phyloP scores from a whole-genome alignment of 1,140 invertebrate genomes.

The Trachelipus rathkii region DNA sequence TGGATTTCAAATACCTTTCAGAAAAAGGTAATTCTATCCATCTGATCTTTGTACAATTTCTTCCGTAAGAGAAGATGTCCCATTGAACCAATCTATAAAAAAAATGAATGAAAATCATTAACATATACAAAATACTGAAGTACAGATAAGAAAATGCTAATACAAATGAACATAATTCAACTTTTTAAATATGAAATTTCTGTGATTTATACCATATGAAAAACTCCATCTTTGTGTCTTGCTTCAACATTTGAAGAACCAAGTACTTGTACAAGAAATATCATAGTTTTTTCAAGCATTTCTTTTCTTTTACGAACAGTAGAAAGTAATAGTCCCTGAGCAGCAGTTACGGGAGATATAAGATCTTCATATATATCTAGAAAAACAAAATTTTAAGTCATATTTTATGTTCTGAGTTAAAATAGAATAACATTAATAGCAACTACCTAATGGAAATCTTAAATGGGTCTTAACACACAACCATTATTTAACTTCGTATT shows the following conservation, averaged over 20 bases:
- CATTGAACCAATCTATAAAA: constrained; percentile 69
- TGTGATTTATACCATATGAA: constrained; percentile 73
- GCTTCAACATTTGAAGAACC: constrained; percentile 65
- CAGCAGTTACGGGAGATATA: constrained; percentile 88
- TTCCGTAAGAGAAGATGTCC: constrained; percentile 86
- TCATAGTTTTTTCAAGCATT: constrained; percentile 86
- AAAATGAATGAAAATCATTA: constrained; percentile 21
- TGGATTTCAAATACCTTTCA: too few relatives aligned
- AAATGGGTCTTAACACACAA: too few relatives aligned
- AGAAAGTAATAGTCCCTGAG: constrained; percentile 81
- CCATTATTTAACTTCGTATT: too few relatives aligned
- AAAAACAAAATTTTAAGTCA: background rate
- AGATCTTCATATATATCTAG: constrained; percentile 71
- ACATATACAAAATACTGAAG: too few relatives aligned
- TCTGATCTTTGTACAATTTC: constrained; percentile 86
- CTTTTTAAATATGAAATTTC: too few relatives aligned
- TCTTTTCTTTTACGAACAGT: constrained; percentile 92
- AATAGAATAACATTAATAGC: too few relatives aligned
- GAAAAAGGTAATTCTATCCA: constrained; percentile 93
- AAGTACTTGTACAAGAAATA: constrained; percentile 77
- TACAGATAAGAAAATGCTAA: too few relatives aligned
- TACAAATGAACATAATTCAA: too few relatives aligned
- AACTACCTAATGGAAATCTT: too few relatives aligned
- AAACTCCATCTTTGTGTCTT: constrained; percentile 87
- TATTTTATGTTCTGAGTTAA: too few relatives aligned